Evolutionary conservation across 2,113 vertebrate species (phyloP).

Genomic region (Panthera leo): DNA sequence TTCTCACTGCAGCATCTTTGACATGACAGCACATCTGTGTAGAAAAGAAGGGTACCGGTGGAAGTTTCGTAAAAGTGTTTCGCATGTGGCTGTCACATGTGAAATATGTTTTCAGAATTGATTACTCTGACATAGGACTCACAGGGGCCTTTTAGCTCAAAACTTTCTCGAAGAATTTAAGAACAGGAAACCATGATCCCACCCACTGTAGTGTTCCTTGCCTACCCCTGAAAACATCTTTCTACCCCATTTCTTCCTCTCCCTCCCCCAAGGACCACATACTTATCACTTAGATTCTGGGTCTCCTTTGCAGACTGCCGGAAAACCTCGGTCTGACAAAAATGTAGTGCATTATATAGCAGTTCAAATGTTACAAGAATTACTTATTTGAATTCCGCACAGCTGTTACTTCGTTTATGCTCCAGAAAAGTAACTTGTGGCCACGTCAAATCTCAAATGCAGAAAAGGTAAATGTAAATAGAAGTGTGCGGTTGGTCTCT

Average conservation of each 20-base stretch:
- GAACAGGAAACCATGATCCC: slow-evolving; percentile 62
- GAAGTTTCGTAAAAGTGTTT: slow-evolving; percentile 5
- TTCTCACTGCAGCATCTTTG: slow-evolving; percentile 21
- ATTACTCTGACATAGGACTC: slow-evolving; percentile 42
- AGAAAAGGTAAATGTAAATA: slow-evolving; percentile 70
- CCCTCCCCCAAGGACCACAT: background rate
- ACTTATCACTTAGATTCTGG: slow-evolving; percentile 49
- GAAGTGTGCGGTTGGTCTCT: slow-evolving; percentile 56
- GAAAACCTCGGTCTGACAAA: slow-evolving; percentile 70
- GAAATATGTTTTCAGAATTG: slow-evolving; percentile 44
- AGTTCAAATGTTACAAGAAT: slow-evolving; percentile 78
- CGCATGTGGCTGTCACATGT: slow-evolving; percentile 54
- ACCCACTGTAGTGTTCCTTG: slow-evolving; percentile 15
- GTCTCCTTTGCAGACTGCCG: slow-evolving; percentile 49
- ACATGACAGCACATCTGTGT: slow-evolving; percentile 57
- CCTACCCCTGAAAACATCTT: slow-evolving; percentile 51
- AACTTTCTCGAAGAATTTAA: slow-evolving; percentile 45
- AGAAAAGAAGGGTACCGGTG: background rate
- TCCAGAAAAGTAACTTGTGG: slow-evolving; percentile 71
- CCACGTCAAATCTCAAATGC: slow-evolving; percentile 75
- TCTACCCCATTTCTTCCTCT: background rate
- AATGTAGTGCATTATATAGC: slow-evolving; percentile 44
- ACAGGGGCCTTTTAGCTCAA: slow-evolving; percentile 56
- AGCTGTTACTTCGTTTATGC: slow-evolving; percentile 82
- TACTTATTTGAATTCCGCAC: slow-evolving; percentile 78